Evolutionary conservation across 2,888 invertebrate genomes (phyloP).

Genomic region (Eupithecia exiguata): DNA sequence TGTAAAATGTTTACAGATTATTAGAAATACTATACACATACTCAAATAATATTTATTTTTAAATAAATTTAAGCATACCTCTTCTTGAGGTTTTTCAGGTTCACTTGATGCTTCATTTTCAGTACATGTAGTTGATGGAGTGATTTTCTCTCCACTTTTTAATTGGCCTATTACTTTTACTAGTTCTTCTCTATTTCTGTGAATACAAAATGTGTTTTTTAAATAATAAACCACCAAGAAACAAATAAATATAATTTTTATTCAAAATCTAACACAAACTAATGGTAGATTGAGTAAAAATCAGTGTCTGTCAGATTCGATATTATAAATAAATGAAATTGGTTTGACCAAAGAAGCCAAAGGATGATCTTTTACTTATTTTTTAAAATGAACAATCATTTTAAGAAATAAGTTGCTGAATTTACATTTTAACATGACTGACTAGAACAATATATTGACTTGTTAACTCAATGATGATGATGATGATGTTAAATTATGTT

Average conservation of each 20-base stretch:
- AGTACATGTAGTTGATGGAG: constrained; percentile 65
- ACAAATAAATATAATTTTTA: not conserved
- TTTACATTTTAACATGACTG: no score
- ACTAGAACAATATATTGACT: no score
- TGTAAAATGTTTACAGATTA: constrained; percentile 30
- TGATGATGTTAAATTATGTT: no score
- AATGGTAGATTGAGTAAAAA: no score
- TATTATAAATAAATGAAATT: no score
- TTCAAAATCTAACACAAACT: not conserved
- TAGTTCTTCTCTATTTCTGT: constrained; percentile 91
- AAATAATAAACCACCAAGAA: not conserved
- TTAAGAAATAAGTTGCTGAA: no score
- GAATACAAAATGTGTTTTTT: not conserved
- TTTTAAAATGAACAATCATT: no score
- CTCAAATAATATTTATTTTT: not conserved
- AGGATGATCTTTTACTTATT: no score
- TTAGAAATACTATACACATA: not conserved
- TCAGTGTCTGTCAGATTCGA: no score
- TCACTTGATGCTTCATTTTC: constrained; percentile 77
- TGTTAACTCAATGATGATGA: no score
- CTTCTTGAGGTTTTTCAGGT: constrained; percentile 60
- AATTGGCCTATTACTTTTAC: constrained; percentile 90
- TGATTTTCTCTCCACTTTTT: constrained; percentile 87
- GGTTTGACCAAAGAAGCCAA: no score
- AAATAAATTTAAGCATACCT: constrained; percentile 47